Evolutionary conservation across 2,888 invertebrate genomes (phyloP), one percentile per base, ranked within the genome.

Genomic region (Orthosia cruda): DNA sequence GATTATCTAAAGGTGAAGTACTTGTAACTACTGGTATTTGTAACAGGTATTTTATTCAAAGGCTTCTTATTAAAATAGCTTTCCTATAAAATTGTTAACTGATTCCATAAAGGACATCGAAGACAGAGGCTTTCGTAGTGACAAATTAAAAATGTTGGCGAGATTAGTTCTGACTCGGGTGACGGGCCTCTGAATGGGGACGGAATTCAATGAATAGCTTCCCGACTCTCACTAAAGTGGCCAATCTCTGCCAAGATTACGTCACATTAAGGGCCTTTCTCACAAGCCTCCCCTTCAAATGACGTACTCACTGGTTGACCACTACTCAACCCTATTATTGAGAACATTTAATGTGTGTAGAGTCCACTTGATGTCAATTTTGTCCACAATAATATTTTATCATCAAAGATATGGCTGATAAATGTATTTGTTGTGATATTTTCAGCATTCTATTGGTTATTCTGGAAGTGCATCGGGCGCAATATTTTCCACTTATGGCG

Each of bases 161-260:
- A 89, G 89, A 93, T 93, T 91, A 90, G 89, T 87, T 88, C 88
- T 88, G 90, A 90, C 89, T 90, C 86, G 81, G 83, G 74, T 90
- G 92, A 92, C 90, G 88, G 89, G 81, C 81, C 79, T 77, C 74
- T 92, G 92, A 93, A 93, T 91, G 89, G 92, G 85, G 87, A 88
- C 85, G 89, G 90, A 89, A 91, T 91, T 89, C 93, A 90, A 92
- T 93, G 92, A 92, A 93, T 91, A 89, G 91, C 90, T 88, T 87
- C 87, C 85, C 90, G 84, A 86, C 84, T 87, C 85, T 76, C 77
- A 83, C 77, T 88, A 89, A 91, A 93, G 92, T 91, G 91, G 92
- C 88, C 93, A 92, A 93, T 93, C 91, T 91, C 88, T 87, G 80
- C 85, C 87, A 87, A 91, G 91, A 93, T 93, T 92, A 90, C 90